Base-by-base conservation (phyloP, 2,888 invertebrate genomes). In the Hydrotaea diabolus region DNA sequence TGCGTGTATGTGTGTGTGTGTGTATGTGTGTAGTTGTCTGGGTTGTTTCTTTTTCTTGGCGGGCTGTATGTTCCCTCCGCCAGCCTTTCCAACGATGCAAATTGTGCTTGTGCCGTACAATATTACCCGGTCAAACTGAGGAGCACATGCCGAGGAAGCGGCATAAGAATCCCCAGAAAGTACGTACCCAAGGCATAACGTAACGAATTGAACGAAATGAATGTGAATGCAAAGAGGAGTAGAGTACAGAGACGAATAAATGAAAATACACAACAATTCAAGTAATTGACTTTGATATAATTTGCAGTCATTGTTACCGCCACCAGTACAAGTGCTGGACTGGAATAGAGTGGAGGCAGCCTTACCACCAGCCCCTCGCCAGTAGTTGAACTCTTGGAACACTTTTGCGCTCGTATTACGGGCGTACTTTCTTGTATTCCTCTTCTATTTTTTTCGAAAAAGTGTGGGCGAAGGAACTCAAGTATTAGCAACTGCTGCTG, bases 211-310 rank as follows among this genome's bases (percentile, higher is more conserved):
- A 43, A 69, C 23, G 15, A 69, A 46, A 46, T 15, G 19, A 7
- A 64, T 15, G 2, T n/a, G 31, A 62, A 26, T 62, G 3, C 62
- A n/a, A 2, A 39, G 36, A 62, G 15, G 8, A 5, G 31, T 8
- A 62, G 31, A 17, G 31, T 39, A 39, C 2, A 36, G n/a, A 13
- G 66, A 64, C 55, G 66, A 80, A n/a, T 53, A 79, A 73, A 78
- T 59, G 57, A 73, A 73, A 53, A 62, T 66, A 55, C 53, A 76
- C 82, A 57, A 62, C 66, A 55, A 73, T 83, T 82, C 75, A 76
- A 84, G 83, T 86, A 90, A 90, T 90, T 90, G 89, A 89, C 89
- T 90, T 89, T 87, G 90, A 89, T 89, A 76, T 77, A 90, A 89
- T 90, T 90, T 90, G 87, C 89, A 89, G 87, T 89, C 86, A 86